Evolutionary conservation across 2,797 vertebrate genomes (phyloP), one percentile per base, ranked within the genome.

Genomic region (Coendou prehensilis): DNA sequence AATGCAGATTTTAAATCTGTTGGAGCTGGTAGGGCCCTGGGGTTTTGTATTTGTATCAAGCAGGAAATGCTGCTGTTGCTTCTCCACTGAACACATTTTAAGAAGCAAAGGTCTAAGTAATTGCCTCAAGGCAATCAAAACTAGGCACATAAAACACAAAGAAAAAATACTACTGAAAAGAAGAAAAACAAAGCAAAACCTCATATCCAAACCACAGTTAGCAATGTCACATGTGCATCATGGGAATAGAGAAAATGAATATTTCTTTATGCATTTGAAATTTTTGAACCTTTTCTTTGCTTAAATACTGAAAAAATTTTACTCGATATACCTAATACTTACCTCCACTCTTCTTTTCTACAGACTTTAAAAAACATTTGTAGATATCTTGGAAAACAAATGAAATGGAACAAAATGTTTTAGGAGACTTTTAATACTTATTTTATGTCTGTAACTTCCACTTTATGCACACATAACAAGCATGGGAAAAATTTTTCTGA

Each of bases 101-200:
- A 93, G 50, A 6, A 93, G 20, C 54, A 73, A 79, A 67, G 59
- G 67, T 67, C 5, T 63, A 69, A 30, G 30, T 28, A 54, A 71
- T 5, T 73, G 33, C 9, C 78, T 54, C 30, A 45, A 71, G 61
- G 56, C 13, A 52, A 61, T 3, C 1, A 9, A 93, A 73, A 73
- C 57, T 47, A 37, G 41, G 57, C 52, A 45, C 52, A 33, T n/a
- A 23, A 56, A 83, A 47, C 61, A 84, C 59, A 56, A 30, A 30
- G 87, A 87, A 23, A 18, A 59, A 88, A 59, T 45, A 59, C 28
- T 67, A 18, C 4, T 26, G 2, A 14, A 71, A 15, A 69, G 52
- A 23, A 50, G 54, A 41, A 50, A 89, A 73, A 28, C 37, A 64
- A 90, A 92, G 89, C n/a, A 41, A 80, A 96, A 47, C 9, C 56